These are phyloP conservation scores for Carettochelys insculpta DNA, from an alignment of 2,113 vertebrate species.

Conservation along the genomic window DNA sequence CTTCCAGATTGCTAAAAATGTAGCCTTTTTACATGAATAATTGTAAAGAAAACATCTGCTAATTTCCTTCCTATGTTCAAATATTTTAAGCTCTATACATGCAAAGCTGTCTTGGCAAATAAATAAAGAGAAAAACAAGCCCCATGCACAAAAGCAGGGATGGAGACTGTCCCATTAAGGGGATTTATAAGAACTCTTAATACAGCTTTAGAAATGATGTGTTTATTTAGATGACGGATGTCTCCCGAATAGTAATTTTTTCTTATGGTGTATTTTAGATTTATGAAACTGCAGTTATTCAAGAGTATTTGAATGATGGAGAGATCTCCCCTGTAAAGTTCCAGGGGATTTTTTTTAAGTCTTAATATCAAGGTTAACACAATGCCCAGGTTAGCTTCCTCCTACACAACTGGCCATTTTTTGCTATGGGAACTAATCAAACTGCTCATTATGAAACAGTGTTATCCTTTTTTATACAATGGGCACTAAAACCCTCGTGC, in stretches of 20 bases:
- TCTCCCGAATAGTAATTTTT: constrained; percentile 61
- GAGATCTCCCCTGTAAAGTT: not conserved
- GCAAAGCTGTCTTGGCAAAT: not conserved
- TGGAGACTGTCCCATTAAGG: constrained; percentile 18
- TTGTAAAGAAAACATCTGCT: not conserved
- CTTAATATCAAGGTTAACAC: constrained; percentile 12
- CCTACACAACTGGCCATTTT: not conserved
- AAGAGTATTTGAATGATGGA: constrained; percentile 40
- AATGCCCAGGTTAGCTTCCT: constrained; percentile 12
- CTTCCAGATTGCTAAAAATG: not conserved
- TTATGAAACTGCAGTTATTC: constrained; percentile 57
- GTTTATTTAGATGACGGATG: constrained; percentile 38
- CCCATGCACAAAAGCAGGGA: not conserved
- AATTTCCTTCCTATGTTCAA: not conserved
- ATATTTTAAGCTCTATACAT: not conserved
- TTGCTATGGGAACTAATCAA: constrained; percentile 17
- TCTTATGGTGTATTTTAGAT: not conserved
- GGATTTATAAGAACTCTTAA: constrained; percentile 17
- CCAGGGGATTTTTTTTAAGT: constrained; percentile 12
- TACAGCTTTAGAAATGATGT: not conserved
- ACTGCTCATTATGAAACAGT: constrained; percentile 4
- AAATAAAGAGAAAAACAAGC: not conserved
- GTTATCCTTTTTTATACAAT: not conserved
- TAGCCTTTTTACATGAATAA: not conserved
- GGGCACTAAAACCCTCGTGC: accelerated